phyloP scores from a whole-genome alignment of 2,888 invertebrate genomes.

The Bhutanitis thaidina region DNA sequence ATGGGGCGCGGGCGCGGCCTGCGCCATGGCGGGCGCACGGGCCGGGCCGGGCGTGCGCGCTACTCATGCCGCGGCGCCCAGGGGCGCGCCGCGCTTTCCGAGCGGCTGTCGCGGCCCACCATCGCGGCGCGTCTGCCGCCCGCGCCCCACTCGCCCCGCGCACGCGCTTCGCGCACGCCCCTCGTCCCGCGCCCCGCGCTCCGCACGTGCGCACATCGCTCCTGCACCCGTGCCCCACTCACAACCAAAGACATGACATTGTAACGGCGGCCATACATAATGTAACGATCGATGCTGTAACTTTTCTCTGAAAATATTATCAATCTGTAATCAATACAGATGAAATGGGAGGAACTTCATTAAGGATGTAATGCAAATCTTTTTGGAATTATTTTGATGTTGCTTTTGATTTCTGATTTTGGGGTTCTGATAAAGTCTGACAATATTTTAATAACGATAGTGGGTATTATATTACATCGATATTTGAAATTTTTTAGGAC shows the following conservation, averaged over 20 bases:
- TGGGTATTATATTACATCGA: too few relatives aligned
- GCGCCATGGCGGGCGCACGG: conserved; percentile 78
- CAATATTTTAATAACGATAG: too few relatives aligned
- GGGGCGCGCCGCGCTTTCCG: conserved; percentile 79
- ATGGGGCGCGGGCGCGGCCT: conserved; percentile 82
- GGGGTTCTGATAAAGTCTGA: too few relatives aligned
- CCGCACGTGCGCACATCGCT: conserved; percentile 31
- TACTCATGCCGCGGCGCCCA: conserved; percentile 79
- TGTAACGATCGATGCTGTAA: conserved; percentile 9
- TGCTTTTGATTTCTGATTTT: too few relatives aligned
- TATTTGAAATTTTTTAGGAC: too few relatives aligned
- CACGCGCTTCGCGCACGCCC: conserved; percentile 36
- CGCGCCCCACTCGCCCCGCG: conserved; percentile 38
- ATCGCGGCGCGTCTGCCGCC: conserved; percentile 77
- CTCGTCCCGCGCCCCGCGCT: conserved; percentile 26
- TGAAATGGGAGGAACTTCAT: background rate
- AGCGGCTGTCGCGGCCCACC: conserved; percentile 81
- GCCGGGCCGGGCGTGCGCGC: conserved; percentile 76
- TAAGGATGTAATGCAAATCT: too few relatives aligned
- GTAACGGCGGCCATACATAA: conserved; percentile 1
- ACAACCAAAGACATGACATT: conserved; percentile 22
- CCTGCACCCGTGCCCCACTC: conserved; percentile 34
- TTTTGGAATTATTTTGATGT: too few relatives aligned
- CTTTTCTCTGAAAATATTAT: background rate
- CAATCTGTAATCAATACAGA: background rate